Evolutionary conservation across 2,888 invertebrate genomes (phyloP).

Genomic region (Papilio gigon): DNA sequence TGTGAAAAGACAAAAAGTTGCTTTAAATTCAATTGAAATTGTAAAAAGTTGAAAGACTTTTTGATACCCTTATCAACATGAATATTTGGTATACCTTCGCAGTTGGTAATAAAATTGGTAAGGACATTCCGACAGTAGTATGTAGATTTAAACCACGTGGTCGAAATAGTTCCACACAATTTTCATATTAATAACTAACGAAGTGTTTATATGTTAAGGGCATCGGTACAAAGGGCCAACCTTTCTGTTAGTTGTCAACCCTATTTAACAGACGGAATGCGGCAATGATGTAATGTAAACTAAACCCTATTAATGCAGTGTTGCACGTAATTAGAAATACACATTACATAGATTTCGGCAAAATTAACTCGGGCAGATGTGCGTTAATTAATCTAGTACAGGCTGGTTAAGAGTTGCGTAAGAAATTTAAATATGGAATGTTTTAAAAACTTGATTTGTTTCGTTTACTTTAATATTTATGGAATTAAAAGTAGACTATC

Average conservation of each 20-base stretch:
- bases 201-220: not conserved
- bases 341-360: slow-evolving; percentile 23
- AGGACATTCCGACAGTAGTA: no score
- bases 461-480: not conserved
- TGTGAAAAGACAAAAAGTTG: slow-evolving; percentile 12
- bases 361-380: not conserved
- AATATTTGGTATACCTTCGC: no score
- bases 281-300: slow-evolving; percentile 41
- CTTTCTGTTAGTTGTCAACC: slow-evolving; percentile 16
- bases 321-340: slow-evolving; percentile 34
- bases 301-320: slow-evolving; percentile 35
- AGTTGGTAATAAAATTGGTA: no score
- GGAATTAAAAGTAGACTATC: no score
- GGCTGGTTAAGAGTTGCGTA: slow-evolving; percentile 7
- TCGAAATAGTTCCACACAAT: no score
- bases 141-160: no score
- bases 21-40: no score
- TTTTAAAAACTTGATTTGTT: not conserved
- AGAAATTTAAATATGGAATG: not conserved
- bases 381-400: slow-evolving; percentile 50
- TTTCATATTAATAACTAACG: not conserved
- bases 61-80: no score
- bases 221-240: not conserved
- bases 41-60: no score
- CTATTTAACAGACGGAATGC: slow-evolving; percentile 36